These are phyloP conservation scores for Sciurus vulgaris DNA, from an alignment of 2,797 vertebrate species.

Conservation along the genomic window DNA sequence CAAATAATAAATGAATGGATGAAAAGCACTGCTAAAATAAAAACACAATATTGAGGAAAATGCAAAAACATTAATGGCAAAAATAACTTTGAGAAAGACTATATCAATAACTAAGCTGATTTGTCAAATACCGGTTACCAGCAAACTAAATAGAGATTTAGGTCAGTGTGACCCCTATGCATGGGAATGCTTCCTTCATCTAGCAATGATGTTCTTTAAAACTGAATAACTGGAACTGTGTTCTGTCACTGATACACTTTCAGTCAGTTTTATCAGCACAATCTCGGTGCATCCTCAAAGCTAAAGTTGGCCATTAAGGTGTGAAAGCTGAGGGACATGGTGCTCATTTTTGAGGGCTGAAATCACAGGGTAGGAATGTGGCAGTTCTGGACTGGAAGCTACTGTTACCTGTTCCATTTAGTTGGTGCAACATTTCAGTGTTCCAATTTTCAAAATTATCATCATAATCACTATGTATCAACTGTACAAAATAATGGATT, in stretches of 20 bases:
- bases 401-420: neutral
- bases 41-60: neutral
- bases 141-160: neutral
- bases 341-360: neutral
- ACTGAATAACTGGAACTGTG: neutral
- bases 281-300: neutral
- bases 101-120: neutral
- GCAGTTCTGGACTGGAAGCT: neutral
- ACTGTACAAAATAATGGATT: neutral
- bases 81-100: neutral
- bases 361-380: neutral
- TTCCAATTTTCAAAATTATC: slow-evolving; percentile 15
- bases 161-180: neutral
- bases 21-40: neutral
- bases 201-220: neutral
- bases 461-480: neutral
- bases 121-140: neutral
- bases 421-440: neutral
- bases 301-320: neutral
- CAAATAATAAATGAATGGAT: slow-evolving; percentile 43
- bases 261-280: neutral
- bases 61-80: slow-evolving; percentile 27
- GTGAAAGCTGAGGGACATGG: neutral
- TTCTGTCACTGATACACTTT: neutral
- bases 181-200: neutral